Conservation (phyloP, 2,888 invertebrate genomes). For the Orthosia gracilis region DNA sequence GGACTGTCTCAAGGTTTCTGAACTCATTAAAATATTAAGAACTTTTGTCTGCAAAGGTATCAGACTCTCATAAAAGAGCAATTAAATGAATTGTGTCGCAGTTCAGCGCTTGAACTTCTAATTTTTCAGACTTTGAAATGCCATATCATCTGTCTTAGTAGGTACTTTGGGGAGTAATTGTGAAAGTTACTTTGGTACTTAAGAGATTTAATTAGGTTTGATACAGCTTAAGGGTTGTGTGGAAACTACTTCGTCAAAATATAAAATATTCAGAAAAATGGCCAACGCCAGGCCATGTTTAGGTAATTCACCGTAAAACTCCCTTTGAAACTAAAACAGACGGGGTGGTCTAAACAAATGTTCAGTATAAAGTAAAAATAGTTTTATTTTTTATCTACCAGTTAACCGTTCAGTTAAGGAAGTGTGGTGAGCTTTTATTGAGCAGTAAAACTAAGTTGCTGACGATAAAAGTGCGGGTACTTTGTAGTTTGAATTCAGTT, state of each 20-base stretch:
- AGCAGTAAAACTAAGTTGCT: conserved; percentile 71
- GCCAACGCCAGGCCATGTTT: background rate
- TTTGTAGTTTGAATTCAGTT: conserved; percentile 69
- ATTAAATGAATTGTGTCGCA: conserved; percentile 41
- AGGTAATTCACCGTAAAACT: conserved; percentile 14
- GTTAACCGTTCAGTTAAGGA: conserved; percentile 64
- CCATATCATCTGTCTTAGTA: conserved; percentile 15
- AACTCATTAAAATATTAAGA: conserved; percentile 56
- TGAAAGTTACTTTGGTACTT: conserved; percentile 4
- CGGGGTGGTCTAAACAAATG: conserved; percentile 62
- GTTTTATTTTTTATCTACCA: conserved; percentile 63
- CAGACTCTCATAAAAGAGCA: conserved; percentile 29
- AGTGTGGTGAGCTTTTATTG: conserved; percentile 70
- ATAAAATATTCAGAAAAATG: conserved; percentile 10
- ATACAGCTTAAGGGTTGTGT: background rate
- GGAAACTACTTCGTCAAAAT: background rate
- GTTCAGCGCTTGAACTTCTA: conserved; percentile 18
- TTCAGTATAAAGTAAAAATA: conserved; percentile 57
- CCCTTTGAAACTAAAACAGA: conserved; percentile 33
- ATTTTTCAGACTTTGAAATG: conserved; percentile 38
- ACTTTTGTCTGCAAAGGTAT: conserved; percentile 48
- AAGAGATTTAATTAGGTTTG: conserved; percentile 11
- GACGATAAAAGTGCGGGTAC: conserved; percentile 65
- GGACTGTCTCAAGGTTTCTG: conserved; percentile 33
- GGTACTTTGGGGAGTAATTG: conserved; percentile 10